phyloP scores from a whole-genome alignment of 2,797 vertebrate species.

The Macrochelys suwanniensis region DNA sequence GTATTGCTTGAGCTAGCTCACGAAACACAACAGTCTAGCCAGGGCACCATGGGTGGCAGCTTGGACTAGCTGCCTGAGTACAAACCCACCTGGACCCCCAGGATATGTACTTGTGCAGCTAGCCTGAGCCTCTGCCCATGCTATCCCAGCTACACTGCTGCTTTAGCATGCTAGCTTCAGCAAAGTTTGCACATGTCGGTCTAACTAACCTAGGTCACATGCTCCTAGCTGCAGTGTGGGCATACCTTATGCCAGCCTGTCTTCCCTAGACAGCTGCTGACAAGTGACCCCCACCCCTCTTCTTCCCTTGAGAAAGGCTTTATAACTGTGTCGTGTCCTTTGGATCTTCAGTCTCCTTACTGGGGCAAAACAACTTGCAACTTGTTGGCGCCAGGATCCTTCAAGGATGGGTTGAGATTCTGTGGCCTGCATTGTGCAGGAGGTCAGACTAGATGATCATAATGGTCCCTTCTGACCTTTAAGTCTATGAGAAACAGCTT shows the following conservation, averaged over 20 bases:
- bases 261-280: background rate
- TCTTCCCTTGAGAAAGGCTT: background rate
- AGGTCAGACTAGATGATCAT: no score
- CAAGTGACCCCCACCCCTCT: accelerated
- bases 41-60: background rate
- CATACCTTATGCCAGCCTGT: background rate
- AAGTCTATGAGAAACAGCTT: background rate
- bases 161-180: background rate
- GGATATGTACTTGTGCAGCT: background rate
- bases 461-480: no score
- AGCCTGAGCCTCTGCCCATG: background rate
- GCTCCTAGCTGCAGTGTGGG: no score
- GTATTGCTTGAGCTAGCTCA: background rate
- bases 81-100: background rate
- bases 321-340: accelerated
- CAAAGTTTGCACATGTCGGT: background rate
- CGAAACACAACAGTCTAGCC: background rate
- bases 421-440: no score
- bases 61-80: background rate
- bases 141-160: background rate
- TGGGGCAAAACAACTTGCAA: background rate
- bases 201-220: background rate
- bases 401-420: no score
- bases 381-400: background rate
- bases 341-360: background rate